phyloP scores from a whole-genome alignment of 2,888 invertebrate species.

The Calephelis perditalis region DNA sequence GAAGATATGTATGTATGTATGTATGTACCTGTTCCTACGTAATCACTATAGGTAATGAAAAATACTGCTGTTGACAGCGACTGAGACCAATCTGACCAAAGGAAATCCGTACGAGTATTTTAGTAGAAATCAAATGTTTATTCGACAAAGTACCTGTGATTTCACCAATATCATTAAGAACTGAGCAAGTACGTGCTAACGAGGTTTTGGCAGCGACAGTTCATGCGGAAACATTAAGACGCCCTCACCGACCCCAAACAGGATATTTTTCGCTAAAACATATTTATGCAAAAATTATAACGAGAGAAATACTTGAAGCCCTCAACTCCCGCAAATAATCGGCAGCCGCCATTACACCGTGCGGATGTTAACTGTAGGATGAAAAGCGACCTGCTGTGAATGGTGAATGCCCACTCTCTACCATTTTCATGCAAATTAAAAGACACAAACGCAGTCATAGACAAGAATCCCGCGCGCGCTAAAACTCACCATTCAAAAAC shows the following conservation, averaged over 20 bases:
- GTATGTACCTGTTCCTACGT: too few species aligned
- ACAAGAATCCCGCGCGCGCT: slow-evolving; percentile 60
- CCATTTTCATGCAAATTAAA: slow-evolving; percentile 76
- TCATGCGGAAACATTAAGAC: slow-evolving; percentile 63
- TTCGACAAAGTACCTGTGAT: not conserved
- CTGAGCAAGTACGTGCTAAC: slow-evolving; percentile 27
- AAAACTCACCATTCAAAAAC: slow-evolving; percentile 69
- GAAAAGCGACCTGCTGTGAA: slow-evolving; percentile 54
- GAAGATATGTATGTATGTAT: too few species aligned
- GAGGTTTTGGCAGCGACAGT: slow-evolving; percentile 54
- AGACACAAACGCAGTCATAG: slow-evolving; percentile 66
- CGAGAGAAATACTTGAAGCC: slow-evolving; percentile 53
- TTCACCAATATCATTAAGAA: not conserved
- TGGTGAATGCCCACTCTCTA: slow-evolving; percentile 57
- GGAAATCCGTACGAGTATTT: too few species aligned
- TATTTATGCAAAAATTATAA: slow-evolving; percentile 70
- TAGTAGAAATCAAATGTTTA: not conserved
- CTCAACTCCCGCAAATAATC: slow-evolving; percentile 49
- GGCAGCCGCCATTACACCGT: slow-evolving; percentile 40
- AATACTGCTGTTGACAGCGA: too few species aligned
- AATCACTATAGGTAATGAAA: too few species aligned
- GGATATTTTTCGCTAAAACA: slow-evolving; percentile 58
- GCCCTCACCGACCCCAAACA: slow-evolving; percentile 37
- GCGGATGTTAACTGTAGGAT: slow-evolving; percentile 51
- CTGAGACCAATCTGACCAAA: too few species aligned